Evolutionary conservation across 2,113 vertebrate genomes (phyloP).

Genomic region (Alces alces): DNA sequence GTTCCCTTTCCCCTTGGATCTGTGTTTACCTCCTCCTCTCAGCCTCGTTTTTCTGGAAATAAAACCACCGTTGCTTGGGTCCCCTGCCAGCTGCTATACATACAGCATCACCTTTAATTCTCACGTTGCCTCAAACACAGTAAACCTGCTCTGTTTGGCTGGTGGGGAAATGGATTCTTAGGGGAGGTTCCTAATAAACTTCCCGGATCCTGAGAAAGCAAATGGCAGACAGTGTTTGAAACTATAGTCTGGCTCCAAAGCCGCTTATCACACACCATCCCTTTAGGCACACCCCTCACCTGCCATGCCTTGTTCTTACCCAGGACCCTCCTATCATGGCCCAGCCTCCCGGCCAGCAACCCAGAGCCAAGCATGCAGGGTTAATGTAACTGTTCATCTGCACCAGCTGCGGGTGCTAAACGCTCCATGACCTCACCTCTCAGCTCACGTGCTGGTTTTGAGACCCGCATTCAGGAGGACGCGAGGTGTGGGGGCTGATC

Average conservation of each 20-base stretch:
- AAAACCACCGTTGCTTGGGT: not conserved
- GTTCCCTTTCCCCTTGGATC: not conserved
- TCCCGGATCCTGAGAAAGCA: not conserved
- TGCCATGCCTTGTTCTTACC: accelerated
- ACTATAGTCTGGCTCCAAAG: not conserved
- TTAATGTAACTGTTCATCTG: not conserved
- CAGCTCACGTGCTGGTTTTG: accelerated
- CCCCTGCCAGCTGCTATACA: not conserved
- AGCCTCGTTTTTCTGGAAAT: not conserved
- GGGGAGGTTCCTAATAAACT: not conserved
- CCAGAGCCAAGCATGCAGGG: not conserved
- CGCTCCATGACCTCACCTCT: not conserved
- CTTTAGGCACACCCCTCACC: accelerated
- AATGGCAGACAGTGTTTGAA: not conserved
- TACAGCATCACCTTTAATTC: not conserved
- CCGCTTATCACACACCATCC: not conserved
- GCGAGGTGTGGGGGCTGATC: accelerated
- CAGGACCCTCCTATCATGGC: not conserved
- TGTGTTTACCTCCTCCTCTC: not conserved
- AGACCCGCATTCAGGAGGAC: not conserved
- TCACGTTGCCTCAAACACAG: accelerated
- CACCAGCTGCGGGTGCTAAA: accelerated
- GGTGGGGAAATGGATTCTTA: not conserved
- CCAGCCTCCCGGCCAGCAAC: not conserved
- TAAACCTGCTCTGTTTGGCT: not conserved